Base-by-base conservation (phyloP, 2,113 vertebrate genomes). In the Pterocles orientalis region DNA sequence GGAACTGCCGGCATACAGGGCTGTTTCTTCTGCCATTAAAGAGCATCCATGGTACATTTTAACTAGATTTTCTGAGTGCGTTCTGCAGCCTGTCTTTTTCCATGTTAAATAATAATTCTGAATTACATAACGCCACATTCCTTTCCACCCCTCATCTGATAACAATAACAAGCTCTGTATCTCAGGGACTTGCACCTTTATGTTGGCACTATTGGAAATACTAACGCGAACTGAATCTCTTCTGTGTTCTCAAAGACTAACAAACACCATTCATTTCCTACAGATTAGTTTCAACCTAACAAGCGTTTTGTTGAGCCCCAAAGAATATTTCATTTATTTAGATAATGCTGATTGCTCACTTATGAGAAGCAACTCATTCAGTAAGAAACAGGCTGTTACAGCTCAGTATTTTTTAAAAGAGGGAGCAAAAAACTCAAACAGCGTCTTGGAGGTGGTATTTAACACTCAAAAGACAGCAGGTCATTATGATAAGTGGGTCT, bases 291-390 rank as follows among this genome's bases (percentile, higher is more conserved):
- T 98, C 97, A 97, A 92, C 81, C 97, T 97, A 98, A 97, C 96
- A 98, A 96, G 97, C 71, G 2, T 97, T 97, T 97, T 95, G 97
- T 96, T 95, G 94, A 97, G 95, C 93, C 96, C 97, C 92, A 96
- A 98, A 98, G 96, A 98, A 97, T 97, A 98, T 98, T 98, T 98
- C 92, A 95, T 97, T 98, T 98, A 96, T 98, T 98, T 98, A 97
- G 97, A 97, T 97, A 98, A 98, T 92, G 93, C 75, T 96, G 95
- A 98, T 98, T 96, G 95, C 95, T 98, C 94, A 94, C 88, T 96
- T 97, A 97, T 31, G 92, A 96, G 90, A 31, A 2, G 77, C 93
- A 96, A 79, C 87, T 95, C 95, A 88, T 96, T 96, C 97, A 97
- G 96, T 84, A 92, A 82, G 94, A 90, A 98, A 95, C 80, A 97